phyloP scores from a whole-genome alignment of 2,113 vertebrate species.

The Pteruthius melanotis region DNA sequence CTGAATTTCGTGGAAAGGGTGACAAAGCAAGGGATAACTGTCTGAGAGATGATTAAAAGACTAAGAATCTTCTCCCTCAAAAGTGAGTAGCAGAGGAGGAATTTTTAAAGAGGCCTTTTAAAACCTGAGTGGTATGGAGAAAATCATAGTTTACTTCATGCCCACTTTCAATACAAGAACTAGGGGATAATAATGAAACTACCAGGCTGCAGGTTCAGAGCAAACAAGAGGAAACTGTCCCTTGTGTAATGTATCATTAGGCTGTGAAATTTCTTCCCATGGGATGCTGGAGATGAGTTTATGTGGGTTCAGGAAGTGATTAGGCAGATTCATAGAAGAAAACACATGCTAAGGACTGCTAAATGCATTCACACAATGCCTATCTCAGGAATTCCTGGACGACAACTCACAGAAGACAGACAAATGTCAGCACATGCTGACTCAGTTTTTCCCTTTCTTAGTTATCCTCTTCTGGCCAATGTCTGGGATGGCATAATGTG shows the following conservation, averaged over 20 bases:
- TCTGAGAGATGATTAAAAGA: background rate
- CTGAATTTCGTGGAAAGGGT: background rate
- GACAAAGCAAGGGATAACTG: background rate
- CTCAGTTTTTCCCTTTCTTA: background rate
- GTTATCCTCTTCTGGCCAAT: background rate
- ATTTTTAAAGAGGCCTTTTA: conserved; percentile 12
- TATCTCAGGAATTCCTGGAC: background rate
- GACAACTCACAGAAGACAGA: background rate
- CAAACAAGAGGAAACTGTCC: background rate
- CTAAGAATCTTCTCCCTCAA: background rate
- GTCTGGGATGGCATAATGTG: background rate
- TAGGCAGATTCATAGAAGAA: background rate
- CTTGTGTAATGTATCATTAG: background rate
- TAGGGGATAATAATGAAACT: background rate
- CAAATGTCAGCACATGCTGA: background rate
- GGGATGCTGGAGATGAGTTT: background rate
- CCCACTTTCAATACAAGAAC: background rate
- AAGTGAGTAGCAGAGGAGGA: background rate
- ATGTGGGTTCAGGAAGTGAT: background rate
- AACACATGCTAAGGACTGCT: background rate
- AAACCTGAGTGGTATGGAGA: background rate
- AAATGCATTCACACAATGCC: background rate
- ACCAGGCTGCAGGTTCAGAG: background rate
- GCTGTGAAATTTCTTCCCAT: background rate
- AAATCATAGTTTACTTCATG: background rate